Base-by-base conservation (phyloP, 2,797 vertebrate species). In the Gallinago stenura region DNA sequence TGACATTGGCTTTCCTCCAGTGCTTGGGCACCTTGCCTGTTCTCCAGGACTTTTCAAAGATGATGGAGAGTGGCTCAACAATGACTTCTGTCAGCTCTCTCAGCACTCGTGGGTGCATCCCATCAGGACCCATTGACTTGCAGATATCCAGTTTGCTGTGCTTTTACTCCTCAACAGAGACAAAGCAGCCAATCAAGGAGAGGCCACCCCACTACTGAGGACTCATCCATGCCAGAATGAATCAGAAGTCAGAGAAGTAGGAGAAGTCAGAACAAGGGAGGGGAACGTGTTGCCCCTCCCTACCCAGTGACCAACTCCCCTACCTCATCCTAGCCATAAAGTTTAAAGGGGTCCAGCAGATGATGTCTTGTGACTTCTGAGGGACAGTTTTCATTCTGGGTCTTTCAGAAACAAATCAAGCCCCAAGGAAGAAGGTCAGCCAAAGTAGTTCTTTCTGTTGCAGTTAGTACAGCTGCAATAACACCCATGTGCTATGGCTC, bases 221-320 rank as follows among this genome's bases (percentile, higher is more conserved):
- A 70, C 53, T 56, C 39, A 25, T 6, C 28, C 0, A 0, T 58
- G 39, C n/a, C 45, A 12, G 20, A 20, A 46, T 46, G 45, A 46
- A 20, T 46, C 45, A 46, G 45, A 21, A 46, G 45, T 46, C 20
- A 46, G 45, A 45, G 45, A 46, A 7, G n/a, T 22, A 66, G 25
- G 50, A 39, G 26, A 56, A 50, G 50, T 14, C 65, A 50, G 48
- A 20, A 65, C 30, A 61, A 54, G 2, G 2, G 5, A 81, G 26
- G n/a, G 16, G 35, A 90, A 81, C 0, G 0, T 30, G 25, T 12
- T 69, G 6, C 1, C 15, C 6, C 18, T 76, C 69, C 30, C 14
- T 10, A 50, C 12, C 18, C 17, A 14, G 20, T 62, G 37, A 75
- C 7, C 20, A 58, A 37, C 19, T 71, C 25, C 53, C 25, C 30